phyloP scores from a whole-genome alignment of 2,113 vertebrate species.

The Ammodytes dubius region DNA sequence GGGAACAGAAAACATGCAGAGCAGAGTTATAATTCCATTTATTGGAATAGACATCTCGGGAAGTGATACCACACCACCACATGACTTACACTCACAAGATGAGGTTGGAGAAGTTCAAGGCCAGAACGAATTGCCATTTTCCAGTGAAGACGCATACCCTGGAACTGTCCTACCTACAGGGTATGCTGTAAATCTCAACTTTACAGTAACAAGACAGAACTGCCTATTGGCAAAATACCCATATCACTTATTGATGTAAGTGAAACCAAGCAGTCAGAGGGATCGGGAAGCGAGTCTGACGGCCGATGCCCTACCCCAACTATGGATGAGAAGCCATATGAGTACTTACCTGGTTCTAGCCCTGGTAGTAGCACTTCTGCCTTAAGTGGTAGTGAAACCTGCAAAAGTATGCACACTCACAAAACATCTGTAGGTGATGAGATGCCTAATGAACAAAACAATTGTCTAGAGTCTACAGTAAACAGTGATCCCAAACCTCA shows the following conservation, averaged over 20 bases:
- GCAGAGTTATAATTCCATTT: conserved; percentile 40
- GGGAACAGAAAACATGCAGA: neutral
- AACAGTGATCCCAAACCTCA: neutral
- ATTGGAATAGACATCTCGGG: conserved; percentile 28
- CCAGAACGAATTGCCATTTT: conserved; percentile 26
- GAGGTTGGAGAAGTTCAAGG: conserved; percentile 11
- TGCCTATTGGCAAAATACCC: neutral
- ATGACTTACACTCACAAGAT: neutral
- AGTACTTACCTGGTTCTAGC: neutral
- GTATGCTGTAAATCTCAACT: neutral
- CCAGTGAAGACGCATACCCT: neutral
- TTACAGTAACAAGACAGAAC: conserved; percentile 4
- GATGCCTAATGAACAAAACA: conserved; percentile 17
- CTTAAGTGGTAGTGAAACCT: conserved; percentile 11
- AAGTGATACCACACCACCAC: neutral
- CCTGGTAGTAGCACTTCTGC: conserved; percentile 1
- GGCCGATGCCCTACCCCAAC: conserved; percentile 60
- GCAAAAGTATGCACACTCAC: neutral
- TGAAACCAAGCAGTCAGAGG: conserved; percentile 1
- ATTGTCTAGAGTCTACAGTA: neutral
- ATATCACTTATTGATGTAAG: neutral
- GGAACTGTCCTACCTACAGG: neutral
- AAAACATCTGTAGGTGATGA: conserved; percentile 49
- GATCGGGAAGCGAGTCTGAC: conserved; percentile 19
- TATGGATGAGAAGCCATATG: conserved; percentile 53